Base-by-base conservation (phyloP, 2,888 invertebrate species). In the Pristionchus japonicus region DNA sequence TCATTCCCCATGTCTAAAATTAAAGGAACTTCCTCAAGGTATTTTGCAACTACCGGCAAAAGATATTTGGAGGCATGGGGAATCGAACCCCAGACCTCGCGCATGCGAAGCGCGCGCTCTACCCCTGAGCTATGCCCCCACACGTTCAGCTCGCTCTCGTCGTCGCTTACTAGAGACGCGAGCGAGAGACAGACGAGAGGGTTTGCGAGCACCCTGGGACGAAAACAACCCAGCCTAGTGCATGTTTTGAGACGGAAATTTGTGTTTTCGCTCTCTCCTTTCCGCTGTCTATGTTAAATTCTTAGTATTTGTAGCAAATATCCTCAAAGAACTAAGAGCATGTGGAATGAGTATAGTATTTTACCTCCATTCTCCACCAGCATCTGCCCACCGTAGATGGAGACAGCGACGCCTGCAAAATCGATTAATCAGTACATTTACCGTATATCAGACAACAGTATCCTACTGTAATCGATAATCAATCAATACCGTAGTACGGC, bases 401-500 rank as follows among this genome's bases (percentile, higher is more conserved):
- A 89, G 34, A 93, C 91, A 15, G 91, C 94, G 20, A 92, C 88
- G 74, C 89, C 88, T 86, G 86, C 3, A 47, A 67, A n/a, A 34
- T 15, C 15, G 13, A 47, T 7, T 3, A 40, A 37, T 70, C 20
- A n/a, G 3, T 3, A 52, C 1, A 23, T 20, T 4, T 23, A 57
- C 57, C n/a, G 57, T 57, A 57, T 17, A 11, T 3, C 3, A 52
- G 20, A 3, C 11, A 15, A 17, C 52, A 3, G 52, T 52, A 57
- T 3, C 23, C 52, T 57, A 23, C 1, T 3, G 23, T 57, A 23
- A 57, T 3, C 52, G 13, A 47, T n/a, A n/a, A 47, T 47, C 52
- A 13, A 23, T 23, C 61, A 4, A 2, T 40, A 57, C 27, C 47
- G 43, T 7, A 97, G 95, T 98, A 99, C 86, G 97, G 96, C 94